Conservation (phyloP, 53 echinoderm and acorn worm genomes). For the Pentamera pediparva region DNA sequence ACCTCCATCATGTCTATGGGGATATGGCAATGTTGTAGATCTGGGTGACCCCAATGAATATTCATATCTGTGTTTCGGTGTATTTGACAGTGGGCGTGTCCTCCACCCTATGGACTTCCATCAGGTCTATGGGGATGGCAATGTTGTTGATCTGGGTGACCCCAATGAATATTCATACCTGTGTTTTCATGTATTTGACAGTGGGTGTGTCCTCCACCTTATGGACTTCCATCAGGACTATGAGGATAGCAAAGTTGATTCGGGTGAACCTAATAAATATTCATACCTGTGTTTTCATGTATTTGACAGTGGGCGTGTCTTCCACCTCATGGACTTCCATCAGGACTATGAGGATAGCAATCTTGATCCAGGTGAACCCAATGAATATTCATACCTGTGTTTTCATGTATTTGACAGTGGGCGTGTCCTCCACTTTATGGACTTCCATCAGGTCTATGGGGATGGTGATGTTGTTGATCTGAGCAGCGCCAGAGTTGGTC, state of each 20-base stretch:
- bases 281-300: constrained; percentile 88
- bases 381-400: too few species aligned
- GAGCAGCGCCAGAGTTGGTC: constrained; percentile 75
- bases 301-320: constrained; percentile 76
- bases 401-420: constrained; percentile 76
- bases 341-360: too few species aligned
- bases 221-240: constrained; percentile 59
- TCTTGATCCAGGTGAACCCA: too few species aligned
- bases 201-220: constrained; percentile 73
- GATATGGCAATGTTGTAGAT: too few species aligned
- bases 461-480: constrained; percentile 59
- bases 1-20: constrained; percentile 71
- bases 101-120: constrained; percentile 60
- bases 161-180: too few species aligned
- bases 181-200: constrained; percentile 76
- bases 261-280: too few species aligned
- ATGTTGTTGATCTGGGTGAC: constrained; percentile 57
- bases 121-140: constrained; percentile 69
- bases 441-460: constrained; percentile 72
- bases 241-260: too few species aligned
- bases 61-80: constrained; percentile 83
- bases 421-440: constrained; percentile 70
- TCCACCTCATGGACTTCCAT: constrained; percentile 61
- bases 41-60: too few species aligned
- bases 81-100: constrained; percentile 79